A percentile compares a stretch with the other conserved stretches of the same genome.
These are phyloP conservation scores for Poeciliopsis paucimaculata DNA, from an alignment of 2,797 vertebrate genomes.

Conservation along the genomic window DNA sequence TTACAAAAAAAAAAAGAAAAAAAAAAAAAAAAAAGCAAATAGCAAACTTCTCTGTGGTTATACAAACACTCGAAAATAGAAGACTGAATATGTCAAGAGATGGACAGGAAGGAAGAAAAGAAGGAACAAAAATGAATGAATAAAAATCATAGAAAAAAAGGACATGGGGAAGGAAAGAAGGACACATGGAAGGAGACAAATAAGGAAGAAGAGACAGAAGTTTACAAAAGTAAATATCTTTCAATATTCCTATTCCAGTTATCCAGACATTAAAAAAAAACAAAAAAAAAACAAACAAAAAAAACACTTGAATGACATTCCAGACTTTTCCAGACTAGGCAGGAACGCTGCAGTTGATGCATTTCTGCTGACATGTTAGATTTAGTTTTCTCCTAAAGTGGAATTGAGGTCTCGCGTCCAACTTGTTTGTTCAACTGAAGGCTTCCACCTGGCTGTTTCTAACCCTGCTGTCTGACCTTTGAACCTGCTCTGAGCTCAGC, in stretches of 20 bases:
- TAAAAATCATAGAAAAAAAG: not conserved
- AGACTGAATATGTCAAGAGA: not conserved
- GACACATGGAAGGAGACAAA: not conserved
- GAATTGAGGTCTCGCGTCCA: not conserved
- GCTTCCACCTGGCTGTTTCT: not conserved
- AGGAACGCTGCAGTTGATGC: not conserved
- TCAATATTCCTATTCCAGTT: not conserved
- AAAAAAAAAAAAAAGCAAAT: not conserved
- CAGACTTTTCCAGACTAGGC: not conserved
- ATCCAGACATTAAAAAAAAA: not conserved
- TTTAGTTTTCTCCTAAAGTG: not conserved
- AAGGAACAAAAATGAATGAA: not conserved
- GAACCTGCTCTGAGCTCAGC: not conserved
- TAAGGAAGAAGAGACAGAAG: not conserved
- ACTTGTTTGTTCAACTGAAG: not conserved
- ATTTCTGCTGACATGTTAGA: not conserved
- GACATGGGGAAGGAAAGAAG: not conserved
- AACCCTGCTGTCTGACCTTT: not conserved
- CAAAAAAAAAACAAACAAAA: no score
- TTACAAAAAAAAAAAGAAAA: not conserved
- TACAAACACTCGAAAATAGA: not conserved
- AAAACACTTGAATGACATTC: not conserved
- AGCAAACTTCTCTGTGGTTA: not conserved
- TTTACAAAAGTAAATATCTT: not conserved
- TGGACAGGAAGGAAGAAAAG: no score